phyloP scores from a whole-genome alignment of 2,113 vertebrate genomes.

The Rhinopomastus cyanomelas region DNA sequence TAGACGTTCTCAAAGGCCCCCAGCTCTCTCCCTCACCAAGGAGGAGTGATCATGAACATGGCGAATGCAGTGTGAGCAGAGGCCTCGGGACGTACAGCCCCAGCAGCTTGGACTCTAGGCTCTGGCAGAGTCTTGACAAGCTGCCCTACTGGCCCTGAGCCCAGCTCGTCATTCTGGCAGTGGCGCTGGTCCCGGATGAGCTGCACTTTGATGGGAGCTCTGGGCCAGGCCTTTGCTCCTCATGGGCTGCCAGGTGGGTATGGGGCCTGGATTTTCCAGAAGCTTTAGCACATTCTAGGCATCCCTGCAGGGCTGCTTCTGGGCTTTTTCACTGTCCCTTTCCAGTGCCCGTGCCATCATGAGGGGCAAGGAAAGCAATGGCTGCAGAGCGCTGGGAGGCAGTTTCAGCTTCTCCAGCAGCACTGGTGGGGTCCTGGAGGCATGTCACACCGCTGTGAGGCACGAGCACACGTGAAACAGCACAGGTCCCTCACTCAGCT shows the following conservation, averaged over 20 bases:
- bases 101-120: slow-evolving; percentile 17
- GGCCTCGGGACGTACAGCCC: slow-evolving; percentile 57
- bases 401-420: neutral
- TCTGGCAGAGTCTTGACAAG: slow-evolving; percentile 28
- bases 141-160: slow-evolving; percentile 5
- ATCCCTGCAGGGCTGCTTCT: neutral
- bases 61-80: slow-evolving; percentile 44
- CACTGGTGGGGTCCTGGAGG: neutral
- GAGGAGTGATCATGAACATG: slow-evolving; percentile 60
- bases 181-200: neutral
- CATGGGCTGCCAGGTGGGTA: slow-evolving; percentile 51
- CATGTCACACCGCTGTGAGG: fast-evolving
- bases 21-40: slow-evolving; percentile 74
- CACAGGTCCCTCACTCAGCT: neutral
- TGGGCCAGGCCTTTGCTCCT: neutral
- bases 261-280: neutral
- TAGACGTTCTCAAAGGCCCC: slow-evolving; percentile 81
- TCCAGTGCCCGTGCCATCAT: neutral
- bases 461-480: fast-evolving
- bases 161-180: slow-evolving; percentile 25
- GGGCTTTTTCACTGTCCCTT: neutral
- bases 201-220: slow-evolving; percentile 23
- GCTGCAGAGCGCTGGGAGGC: fast-evolving
- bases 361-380: neutral
- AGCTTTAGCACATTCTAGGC: neutral